phyloP scores from a whole-genome alignment of 2,113 vertebrate species.

The Castor canadensis region DNA sequence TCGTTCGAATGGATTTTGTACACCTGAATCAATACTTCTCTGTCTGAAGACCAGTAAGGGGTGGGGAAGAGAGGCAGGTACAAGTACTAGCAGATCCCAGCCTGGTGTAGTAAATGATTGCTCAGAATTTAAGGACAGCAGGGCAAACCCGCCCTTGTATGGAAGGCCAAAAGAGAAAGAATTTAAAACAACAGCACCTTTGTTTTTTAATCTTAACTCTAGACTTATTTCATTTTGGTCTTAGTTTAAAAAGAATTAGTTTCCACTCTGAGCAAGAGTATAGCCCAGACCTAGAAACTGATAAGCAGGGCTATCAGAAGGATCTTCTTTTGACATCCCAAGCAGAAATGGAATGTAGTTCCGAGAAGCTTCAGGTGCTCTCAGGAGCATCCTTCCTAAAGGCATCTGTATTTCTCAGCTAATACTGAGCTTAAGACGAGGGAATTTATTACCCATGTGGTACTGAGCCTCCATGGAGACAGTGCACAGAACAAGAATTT shows the following conservation, averaged over 20 bases:
- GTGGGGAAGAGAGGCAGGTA: fast-evolving
- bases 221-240: background rate
- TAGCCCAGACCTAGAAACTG: background rate
- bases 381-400: background rate
- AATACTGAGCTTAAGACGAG: background rate
- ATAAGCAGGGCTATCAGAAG: background rate
- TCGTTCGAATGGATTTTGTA: background rate
- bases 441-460: background rate
- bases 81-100: background rate
- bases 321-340: background rate
- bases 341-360: background rate
- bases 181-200: background rate
- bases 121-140: background rate
- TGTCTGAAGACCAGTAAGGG: background rate
- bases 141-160: background rate
- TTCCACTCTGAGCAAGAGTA: background rate
- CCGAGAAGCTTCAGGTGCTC: background rate
- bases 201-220: background rate
- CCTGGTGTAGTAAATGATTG: background rate
- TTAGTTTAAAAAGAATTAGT: background rate
- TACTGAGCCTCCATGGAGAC: background rate
- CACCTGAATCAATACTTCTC: background rate
- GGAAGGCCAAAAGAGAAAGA: background rate
- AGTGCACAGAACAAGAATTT: background rate
- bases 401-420: background rate